Conservation (phyloP, 1,140 invertebrate genomes). For the Drosophila erecta region DNA sequence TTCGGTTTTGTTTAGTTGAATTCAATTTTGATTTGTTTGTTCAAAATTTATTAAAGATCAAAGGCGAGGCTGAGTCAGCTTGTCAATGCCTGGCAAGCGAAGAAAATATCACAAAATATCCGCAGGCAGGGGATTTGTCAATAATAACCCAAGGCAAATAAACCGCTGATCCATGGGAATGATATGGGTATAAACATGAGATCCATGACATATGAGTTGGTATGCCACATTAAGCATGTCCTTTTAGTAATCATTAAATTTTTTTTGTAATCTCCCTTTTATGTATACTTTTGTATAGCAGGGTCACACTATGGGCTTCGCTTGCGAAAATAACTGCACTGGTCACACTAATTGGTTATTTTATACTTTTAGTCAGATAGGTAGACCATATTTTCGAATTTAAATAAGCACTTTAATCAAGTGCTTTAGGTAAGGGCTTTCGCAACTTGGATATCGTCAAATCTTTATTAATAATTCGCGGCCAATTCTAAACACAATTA, state of each 20-base stretch:
- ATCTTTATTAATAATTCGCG: conserved; percentile 46
- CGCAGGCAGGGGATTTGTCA: conserved; percentile 52
- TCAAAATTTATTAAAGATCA: conserved; percentile 79
- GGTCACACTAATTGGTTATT: neutral
- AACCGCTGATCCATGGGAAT: conserved; percentile 45
- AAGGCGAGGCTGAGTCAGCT: conserved; percentile 68
- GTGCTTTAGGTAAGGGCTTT: neutral
- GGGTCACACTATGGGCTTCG: neutral
- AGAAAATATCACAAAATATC: conserved; percentile 37
- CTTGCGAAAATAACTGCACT: neutral
- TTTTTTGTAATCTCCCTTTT: no score
- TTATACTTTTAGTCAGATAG: no score
- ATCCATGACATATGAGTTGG: neutral
- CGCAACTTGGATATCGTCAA: conserved; percentile 7
- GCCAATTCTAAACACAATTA: conserved; percentile 72
- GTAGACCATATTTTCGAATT: no score
- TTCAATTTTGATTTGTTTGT: conserved; percentile 77
- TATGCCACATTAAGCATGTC: no score
- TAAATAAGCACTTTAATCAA: neutral
- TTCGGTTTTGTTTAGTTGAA: conserved; percentile 61
- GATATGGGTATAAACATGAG: conserved; percentile 10
- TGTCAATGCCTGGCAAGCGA: conserved; percentile 29
- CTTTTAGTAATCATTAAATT: no score
- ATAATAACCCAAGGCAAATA: conserved; percentile 66
- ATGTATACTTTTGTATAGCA: neutral